Conservation (phyloP, 1,140 invertebrate species). For the Bathynomus jamesi region DNA sequence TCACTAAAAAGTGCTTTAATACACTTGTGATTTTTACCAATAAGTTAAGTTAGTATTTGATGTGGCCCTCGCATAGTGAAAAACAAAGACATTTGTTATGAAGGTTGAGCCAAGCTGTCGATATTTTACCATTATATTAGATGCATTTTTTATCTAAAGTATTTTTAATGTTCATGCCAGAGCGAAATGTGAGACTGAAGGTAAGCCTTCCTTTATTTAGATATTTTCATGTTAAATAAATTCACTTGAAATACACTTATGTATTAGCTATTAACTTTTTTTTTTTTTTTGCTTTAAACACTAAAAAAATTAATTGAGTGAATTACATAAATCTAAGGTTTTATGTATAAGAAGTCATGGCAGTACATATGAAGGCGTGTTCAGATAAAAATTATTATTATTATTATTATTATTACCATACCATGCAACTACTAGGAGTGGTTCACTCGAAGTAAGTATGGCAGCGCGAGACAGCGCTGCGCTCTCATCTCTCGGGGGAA, state of each 20-base stretch:
- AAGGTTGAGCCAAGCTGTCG: background rate
- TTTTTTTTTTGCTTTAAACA: no score
- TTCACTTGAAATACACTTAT: background rate
- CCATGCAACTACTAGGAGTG: background rate
- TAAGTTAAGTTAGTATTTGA: no score
- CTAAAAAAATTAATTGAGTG: no score
- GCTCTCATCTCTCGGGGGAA: background rate
- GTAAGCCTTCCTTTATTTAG: background rate
- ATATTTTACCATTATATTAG: background rate
- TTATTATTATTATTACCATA: background rate
- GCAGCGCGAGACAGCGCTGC: background rate
- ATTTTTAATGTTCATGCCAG: background rate
- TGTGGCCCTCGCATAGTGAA: no score
- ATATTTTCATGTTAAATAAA: background rate
- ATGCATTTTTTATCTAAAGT: slow-evolving; percentile 1
- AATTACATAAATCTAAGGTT: background rate
- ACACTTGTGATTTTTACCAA: no score
- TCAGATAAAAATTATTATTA: background rate
- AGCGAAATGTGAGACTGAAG: background rate
- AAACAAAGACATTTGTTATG: no score
- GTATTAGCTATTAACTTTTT: no score
- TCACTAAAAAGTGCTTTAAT: no score
- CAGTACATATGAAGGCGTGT: background rate
- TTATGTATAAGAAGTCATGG: background rate
- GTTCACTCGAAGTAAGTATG: background rate